Evolutionary conservation across 2,888 invertebrate species (phyloP).

Genomic region (Fragum sueziense): DNA sequence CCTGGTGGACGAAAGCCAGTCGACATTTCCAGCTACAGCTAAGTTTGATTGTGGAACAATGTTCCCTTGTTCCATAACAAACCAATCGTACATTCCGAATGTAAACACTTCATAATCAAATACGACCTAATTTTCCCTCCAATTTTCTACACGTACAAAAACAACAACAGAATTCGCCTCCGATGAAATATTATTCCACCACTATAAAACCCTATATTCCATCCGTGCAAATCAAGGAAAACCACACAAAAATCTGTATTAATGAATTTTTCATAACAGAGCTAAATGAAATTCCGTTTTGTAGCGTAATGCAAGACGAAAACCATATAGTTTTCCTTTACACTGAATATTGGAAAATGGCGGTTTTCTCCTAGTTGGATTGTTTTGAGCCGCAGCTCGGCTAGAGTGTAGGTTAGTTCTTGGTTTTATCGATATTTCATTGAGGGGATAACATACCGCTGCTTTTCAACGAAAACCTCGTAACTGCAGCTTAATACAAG

Average conservation of each 20-base stretch:
- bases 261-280: constrained; percentile 22
- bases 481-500: too few species aligned
- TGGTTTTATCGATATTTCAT: constrained; percentile 20
- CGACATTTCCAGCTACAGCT: constrained; percentile 41
- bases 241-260: constrained; percentile 8
- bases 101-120: constrained; percentile 24
- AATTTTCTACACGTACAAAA: neutral
- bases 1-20: constrained; percentile 28
- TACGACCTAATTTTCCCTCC: constrained; percentile 2
- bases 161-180: neutral
- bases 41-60: constrained; percentile 33
- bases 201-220: neutral
- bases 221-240: neutral
- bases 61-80: constrained; percentile 15
- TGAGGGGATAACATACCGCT: constrained; percentile 16
- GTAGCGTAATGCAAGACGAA: neutral
- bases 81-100: constrained; percentile 6
- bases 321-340: neutral
- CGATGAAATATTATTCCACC: constrained; percentile 7
- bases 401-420: neutral
- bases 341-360: constrained; percentile 16
- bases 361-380: constrained; percentile 10
- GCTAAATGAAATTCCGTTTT: constrained; percentile 8
- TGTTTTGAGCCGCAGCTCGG: constrained; percentile 12
- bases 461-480: too few species aligned